Percentiles rank a stretch among this genome's conserved stretches.
These are phyloP conservation scores for Chlamydotis undulata DNA, from an alignment of 2,113 vertebrate genomes.

Conservation along the genomic window DNA sequence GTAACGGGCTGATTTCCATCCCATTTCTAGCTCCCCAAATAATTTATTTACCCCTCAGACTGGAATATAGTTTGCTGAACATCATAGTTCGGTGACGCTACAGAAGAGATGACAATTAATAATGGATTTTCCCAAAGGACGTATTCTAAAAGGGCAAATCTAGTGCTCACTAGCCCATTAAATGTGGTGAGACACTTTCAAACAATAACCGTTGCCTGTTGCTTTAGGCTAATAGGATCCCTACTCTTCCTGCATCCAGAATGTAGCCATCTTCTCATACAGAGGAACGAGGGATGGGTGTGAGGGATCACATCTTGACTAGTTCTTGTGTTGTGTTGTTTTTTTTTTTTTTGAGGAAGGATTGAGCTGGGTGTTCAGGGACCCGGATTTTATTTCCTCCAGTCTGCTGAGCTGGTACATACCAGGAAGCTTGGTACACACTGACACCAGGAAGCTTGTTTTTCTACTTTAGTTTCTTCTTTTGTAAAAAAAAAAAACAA, in stretches of 20 bases:
- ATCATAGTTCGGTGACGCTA: neutral
- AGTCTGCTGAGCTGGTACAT: neutral
- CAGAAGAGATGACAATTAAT: constrained; percentile 23
- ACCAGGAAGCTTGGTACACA: neutral
- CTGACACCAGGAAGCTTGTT: neutral
- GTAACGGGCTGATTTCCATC: neutral
- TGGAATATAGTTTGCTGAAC: neutral
- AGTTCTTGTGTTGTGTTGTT: neutral
- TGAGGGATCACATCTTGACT: neutral
- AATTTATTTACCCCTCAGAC: neutral
- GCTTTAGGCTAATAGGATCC: neutral
- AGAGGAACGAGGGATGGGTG: neutral
- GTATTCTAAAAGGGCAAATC: constrained; percentile 49
- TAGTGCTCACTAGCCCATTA: neutral
- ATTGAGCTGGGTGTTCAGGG: neutral
- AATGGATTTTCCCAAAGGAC: constrained; percentile 27
- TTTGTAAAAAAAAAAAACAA: neutral
- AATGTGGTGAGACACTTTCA: constrained; percentile 18
- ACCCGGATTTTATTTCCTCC: neutral
- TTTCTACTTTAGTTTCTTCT: neutral
- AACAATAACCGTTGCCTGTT: constrained; percentile 3
- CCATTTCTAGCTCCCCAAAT: neutral
- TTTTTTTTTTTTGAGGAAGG: neutral
- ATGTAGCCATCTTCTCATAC: neutral
- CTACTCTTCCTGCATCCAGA: neutral